Evolutionary conservation across 2,113 vertebrate genomes (phyloP), one percentile per base, ranked within the genome.

Genomic region (Pedionomus torquatus): DNA sequence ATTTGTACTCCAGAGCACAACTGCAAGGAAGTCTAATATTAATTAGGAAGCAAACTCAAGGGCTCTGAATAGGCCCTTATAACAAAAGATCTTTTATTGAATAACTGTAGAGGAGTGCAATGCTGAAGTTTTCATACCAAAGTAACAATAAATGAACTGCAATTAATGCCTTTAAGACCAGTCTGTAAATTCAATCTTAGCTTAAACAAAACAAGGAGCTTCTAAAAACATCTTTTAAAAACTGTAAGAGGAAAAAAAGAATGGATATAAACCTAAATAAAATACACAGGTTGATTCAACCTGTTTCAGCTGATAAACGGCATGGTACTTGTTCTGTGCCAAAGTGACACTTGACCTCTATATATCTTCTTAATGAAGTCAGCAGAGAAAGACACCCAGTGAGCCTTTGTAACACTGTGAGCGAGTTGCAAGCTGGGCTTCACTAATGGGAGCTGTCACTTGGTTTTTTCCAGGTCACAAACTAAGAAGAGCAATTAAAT

Each of bases 401-500:
- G 96, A 94, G 95, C 95, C 97, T 98, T 98, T 98, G 97, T 97
- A 98, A 96, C 98, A 95, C 85, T 93, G 97, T 96, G 96, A 97
- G 97, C 97, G 90, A 97, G 97, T 97, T 97, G 97, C 95, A 97
- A 96, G 98, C 97, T 97, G 91, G 94, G 96, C 97, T 96, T 97
- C 98, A 97, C 98, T 99, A 98, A 99, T 98, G 98, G 98, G 98
- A 98, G 97, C 98, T 98, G 98, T 98, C 98, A 99, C 98, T 98
- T 97, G 97, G 97, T 95, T 97, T 98, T 98, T 99, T 99, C 98
- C 98, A 98, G 98, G 98, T 98, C 98, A 98, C 98, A 97, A 98
- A 97, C 98, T 96, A 95, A 97, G 98, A 98, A 98, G 93, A 98
- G 98, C 99, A 99, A 99, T 99, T 99, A 99, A 98, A 98, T 99